Evolutionary conservation across 1,140 invertebrate genomes (phyloP), one percentile per base, ranked within the genome.

Genomic region (Pectinophora gossypiella): DNA sequence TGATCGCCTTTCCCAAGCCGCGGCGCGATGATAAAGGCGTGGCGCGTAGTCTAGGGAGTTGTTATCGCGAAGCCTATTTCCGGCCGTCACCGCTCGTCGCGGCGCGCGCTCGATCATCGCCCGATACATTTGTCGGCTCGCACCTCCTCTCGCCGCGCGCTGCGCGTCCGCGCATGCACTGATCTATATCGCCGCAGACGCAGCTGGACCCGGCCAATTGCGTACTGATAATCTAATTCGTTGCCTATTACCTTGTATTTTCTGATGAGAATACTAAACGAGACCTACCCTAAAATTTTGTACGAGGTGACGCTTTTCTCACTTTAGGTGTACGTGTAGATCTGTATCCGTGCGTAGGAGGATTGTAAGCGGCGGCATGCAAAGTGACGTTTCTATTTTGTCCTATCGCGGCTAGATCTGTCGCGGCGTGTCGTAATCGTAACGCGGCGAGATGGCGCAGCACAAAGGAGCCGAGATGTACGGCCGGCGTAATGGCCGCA

Each of bases 301-400:
- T 6, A 13, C 16, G 49, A 65, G 58, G 70, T 70, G 70, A 57
- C 53, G 38, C 51, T 65, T 72, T 65, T 60, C 61, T 54, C 70
- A 69, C 70, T 63, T 57, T 38, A 36, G 22, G 47, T n/a, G 59
- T 63, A 72, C 65, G 68, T 72, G 68, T 43, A 32, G 66, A 72
- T 70, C 23, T 45, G 51, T 67, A 70, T 72, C 66, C 44, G 22
- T 42, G 51, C 40, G 59, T 75, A 65, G 69, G 66, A 49, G 66
- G 56, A 68, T 65, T 61, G 55, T 57, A 65, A 48, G 61, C 65
- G 64, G 66, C 62, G 57, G 75, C 70, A 76, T 79, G 77, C 72
- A 83, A 79, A 81, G 76, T 84, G 77, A 84, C 71, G 64, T 82
- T 84, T 82, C 79, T 84, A 83, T 86, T 40, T 82, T 78, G 63